These are phyloP conservation scores for Scopus umbretta DNA, from an alignment of 2,113 vertebrate genomes.

Conservation along the genomic window DNA sequence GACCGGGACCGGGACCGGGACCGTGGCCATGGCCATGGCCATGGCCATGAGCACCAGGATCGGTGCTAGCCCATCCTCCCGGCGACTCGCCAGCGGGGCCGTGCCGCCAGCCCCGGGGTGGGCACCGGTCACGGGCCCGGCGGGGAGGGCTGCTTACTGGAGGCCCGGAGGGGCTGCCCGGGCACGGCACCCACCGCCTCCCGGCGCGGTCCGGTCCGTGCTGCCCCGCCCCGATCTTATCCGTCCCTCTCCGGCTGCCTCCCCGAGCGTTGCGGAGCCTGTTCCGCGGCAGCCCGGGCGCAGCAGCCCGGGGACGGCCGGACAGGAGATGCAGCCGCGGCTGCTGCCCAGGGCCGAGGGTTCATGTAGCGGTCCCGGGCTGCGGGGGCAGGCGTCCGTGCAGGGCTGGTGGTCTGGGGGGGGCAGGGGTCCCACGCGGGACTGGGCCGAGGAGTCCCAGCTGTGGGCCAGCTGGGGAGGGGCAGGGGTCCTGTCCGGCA, in stretches of 20 bases:
- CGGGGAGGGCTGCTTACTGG: neutral
- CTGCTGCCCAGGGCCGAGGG: neutral
- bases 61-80: neutral
- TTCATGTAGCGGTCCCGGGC: too few species aligned
- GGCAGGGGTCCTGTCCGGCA: neutral
- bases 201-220: neutral
- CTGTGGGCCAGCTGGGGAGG: neutral
- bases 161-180: neutral
- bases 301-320: too few species aligned
- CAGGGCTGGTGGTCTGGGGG: neutral
- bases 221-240: too few species aligned
- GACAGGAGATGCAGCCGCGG: too few species aligned
- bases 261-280: neutral
- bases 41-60: neutral
- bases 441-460: constrained; percentile 29
- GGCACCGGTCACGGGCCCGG: neutral
- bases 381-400: too few species aligned
- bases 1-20: too few species aligned
- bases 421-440: too few species aligned
- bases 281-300: neutral
- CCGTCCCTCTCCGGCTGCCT: neutral
- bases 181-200: too few species aligned
- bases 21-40: too few species aligned
- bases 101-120: neutral
- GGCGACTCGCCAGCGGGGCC: neutral